Evolutionary conservation across 2,797 vertebrate species (phyloP), one percentile per base, ranked within the genome.

Genomic region (Zenarchopterus dispar): DNA sequence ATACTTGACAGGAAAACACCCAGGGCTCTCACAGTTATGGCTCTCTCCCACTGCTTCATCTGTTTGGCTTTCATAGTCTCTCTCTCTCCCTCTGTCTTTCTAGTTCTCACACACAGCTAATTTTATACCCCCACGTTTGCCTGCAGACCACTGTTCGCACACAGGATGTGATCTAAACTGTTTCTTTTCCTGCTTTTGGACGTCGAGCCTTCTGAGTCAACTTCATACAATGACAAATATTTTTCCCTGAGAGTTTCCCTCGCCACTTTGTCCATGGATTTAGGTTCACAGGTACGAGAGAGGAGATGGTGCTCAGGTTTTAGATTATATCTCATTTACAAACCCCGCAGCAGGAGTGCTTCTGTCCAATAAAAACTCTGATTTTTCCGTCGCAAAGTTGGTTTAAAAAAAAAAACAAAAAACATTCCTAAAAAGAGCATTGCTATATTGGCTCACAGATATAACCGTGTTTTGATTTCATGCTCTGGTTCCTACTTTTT

Each of bases 121-220:
- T 81, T 91, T 85, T 88, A 81, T 53, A 78, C 49, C 62, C 33
- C 39, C 10, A 42, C 65, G 45, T 80, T 64, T 68, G 62, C 51
- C 66, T 81, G 62, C 56, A 79, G 62, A 77, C 53, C 48, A 46
- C 59, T 48, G 68, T 53, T 80, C 73, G 67, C 75, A 80, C 64
- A 85, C 82, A 90, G 92, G 91, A 92, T 88, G 53, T 91, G 84
- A 92, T 74, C 77, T 81, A 57, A 88, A 70, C 62, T 42, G 39
- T 81, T 69, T 67, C 77, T 70, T 78, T 92, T 93, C 84, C 87
- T 90, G 81, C 78, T 55, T 66, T 46, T 77, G 74, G 70, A 81
- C 69, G 56, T 46, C 19, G 4, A 45, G 50, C 64, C 52, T 42
- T 89, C 73, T 75, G 63, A 86, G 68, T 88, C 79, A 67, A 61